These are phyloP conservation scores for Trichopria drosophilae DNA, from an alignment of 2,888 invertebrate species.

Conservation along the genomic window DNA sequence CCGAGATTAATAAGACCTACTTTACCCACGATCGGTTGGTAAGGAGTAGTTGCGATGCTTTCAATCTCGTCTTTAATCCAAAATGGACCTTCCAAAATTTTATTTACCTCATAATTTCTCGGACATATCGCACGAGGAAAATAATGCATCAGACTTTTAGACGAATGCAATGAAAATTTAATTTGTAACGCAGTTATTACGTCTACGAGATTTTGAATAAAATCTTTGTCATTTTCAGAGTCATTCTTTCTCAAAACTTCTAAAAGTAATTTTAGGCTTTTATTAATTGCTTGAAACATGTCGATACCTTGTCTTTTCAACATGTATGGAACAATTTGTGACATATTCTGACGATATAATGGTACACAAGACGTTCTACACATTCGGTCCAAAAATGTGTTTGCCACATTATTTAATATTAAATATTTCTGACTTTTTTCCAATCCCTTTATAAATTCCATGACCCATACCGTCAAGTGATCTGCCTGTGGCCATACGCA, in stretches of 20 bases:
- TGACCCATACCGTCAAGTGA: conserved; percentile 68
- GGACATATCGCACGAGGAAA: conserved; percentile 52
- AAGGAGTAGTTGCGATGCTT: conserved; percentile 38
- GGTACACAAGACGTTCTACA: conserved; percentile 64
- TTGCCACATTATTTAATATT: conserved; percentile 66
- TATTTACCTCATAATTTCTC: conserved; percentile 44
- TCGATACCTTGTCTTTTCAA: conserved; percentile 65
- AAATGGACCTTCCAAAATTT: conserved; percentile 50
- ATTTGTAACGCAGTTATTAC: conserved; percentile 24
- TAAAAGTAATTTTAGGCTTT: conserved; percentile 59
- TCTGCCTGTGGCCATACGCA: conserved; percentile 66
- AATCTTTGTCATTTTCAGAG: conserved; percentile 55
- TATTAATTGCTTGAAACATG: conserved; percentile 55
- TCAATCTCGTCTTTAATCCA: conserved; percentile 54
- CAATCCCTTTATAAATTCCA: conserved; percentile 68
- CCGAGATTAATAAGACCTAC: conserved; percentile 82
- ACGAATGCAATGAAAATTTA: too few species aligned
- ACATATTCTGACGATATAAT: conserved; percentile 62
- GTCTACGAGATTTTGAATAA: conserved; percentile 67
- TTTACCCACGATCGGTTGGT: conserved; percentile 56
- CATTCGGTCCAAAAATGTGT: conserved; percentile 65
- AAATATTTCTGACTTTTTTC: conserved; percentile 61
- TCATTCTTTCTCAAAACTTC: conserved; percentile 64
- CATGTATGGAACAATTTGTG: conserved; percentile 68
- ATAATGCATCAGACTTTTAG: conserved; percentile 50